Percentiles rank a stretch among this genome's conserved stretches.
phyloP scores from a whole-genome alignment of 2,113 vertebrate genomes.

The Mus pahari region DNA sequence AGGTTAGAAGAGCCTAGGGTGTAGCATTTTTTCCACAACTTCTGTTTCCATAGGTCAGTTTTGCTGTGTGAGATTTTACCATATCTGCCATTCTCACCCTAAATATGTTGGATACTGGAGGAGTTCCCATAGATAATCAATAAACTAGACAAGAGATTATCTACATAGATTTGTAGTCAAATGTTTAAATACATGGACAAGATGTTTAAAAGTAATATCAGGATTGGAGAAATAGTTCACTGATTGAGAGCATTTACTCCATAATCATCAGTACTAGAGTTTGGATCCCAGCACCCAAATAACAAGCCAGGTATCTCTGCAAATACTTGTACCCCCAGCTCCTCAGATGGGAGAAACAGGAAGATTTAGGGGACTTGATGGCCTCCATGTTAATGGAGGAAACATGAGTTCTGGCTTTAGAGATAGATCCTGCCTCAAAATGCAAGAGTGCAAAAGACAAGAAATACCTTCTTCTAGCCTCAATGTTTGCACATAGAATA shows the following conservation, averaged over 20 bases:
- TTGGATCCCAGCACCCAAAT: neutral
- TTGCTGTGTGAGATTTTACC: neutral
- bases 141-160: neutral
- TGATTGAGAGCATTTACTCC: neutral
- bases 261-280: neutral
- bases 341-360: neutral
- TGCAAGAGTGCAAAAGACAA: no score
- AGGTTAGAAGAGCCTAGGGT: neutral
- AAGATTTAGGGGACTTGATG: neutral
- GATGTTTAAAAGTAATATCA: neutral
- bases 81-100: neutral
- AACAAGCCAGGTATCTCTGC: neutral
- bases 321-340: neutral
- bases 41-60: conserved; percentile 2
- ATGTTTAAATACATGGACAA: conserved; percentile 34
- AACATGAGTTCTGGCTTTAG: neutral
- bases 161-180: neutral
- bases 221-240: neutral
- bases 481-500: neutral
- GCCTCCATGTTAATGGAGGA: neutral
- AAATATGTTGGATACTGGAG: neutral
- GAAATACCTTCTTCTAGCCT: neutral
- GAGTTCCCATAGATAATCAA: conserved; percentile 27
- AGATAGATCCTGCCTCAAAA: neutral
- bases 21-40: neutral